A percentile compares a stretch with the other conserved stretches of the same genome.
Evolutionary conservation across 1,140 invertebrate genomes (phyloP).

Genomic region (Hestina assimilis): DNA sequence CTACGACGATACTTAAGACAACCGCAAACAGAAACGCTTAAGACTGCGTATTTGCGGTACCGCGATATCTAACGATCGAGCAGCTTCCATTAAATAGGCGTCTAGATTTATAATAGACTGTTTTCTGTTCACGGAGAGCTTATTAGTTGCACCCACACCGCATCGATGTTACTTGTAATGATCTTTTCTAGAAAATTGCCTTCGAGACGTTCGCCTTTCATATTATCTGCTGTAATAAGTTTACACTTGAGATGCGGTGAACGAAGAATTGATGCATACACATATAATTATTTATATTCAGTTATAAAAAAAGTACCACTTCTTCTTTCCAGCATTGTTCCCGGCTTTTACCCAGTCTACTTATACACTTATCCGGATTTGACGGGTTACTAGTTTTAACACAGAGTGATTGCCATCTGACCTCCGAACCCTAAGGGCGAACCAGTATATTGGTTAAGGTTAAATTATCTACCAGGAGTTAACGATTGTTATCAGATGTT

Average conservation of each 20-base stretch:
- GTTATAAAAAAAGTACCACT: background rate
- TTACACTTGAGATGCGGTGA: background rate
- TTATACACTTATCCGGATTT: no score
- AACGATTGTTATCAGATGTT: no score
- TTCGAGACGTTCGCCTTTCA: slow-evolving; percentile 30
- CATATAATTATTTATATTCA: background rate
- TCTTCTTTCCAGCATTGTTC: no score
- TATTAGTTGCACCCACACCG: slow-evolving; percentile 32
- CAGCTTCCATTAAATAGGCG: slow-evolving; percentile 29
- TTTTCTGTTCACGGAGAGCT: slow-evolving; percentile 28
- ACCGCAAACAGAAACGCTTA: slow-evolving; percentile 11
- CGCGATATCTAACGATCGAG: slow-evolving; percentile 24
- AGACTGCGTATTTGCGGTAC: slow-evolving; percentile 3
- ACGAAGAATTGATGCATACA: background rate
- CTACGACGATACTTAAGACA: background rate
- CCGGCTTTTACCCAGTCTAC: no score
- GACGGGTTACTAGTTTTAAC: no score
- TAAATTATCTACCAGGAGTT: no score
- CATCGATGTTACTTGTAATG: slow-evolving; percentile 26
- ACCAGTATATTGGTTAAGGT: no score
- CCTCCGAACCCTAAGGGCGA: no score
- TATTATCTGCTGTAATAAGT: slow-evolving; percentile 16
- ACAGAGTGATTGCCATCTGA: no score
- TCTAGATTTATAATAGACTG: slow-evolving; percentile 39
- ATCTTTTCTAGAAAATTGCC: slow-evolving; percentile 35